Base-by-base conservation (phyloP, 2,113 vertebrate genomes). In the Pituophis catenifer region DNA sequence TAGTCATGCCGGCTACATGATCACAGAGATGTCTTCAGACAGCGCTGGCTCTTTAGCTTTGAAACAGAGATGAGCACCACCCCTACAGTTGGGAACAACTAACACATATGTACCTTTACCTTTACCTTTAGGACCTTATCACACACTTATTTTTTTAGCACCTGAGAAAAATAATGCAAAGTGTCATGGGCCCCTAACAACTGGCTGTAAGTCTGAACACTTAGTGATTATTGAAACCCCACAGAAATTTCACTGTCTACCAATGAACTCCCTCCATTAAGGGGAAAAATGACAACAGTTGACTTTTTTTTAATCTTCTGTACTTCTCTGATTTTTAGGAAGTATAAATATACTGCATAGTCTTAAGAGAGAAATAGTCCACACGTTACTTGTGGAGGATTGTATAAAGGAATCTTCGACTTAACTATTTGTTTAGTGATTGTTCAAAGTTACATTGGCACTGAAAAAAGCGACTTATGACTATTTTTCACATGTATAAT, bases 341-440 rank as follows among this genome's bases (percentile, higher is more conserved):
- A 23, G 17, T 23, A 52, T 23, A 9, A 57, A 92, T 57, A 38
- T 12, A 53, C 90, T 57, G n/a, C 5, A 53, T 92, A 90, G 9
- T 3, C 23, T 59, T 19, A 5, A 62, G 48, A 58, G 70, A 91
- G 23, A 70, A 57, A 15, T 29, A n/a, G 70, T 90, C 87, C 50
- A 65, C 8, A 3, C 0, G 0, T 8, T 54, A 2, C 55, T 88
- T 13, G 85, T 92, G 87, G 29, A 8, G 38, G 70, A 89, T 38
- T 52, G 1, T 0, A 70, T 70, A 70, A 70, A 70, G 12, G 5
- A 70, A 33, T 15, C 65, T 70, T 17, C 2, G 2, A 17, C 29
- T 33, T n/a, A 70, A 70, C 13, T 70, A 70, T 33, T 70, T 0
- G 0, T 2, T 70, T 70, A 33, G 65, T n/a, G 29, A 6, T 13